Percentiles rank a stretch among this genome's conserved stretches.
Conservation (phyloP, 2,113 vertebrate genomes). For the Baryphthengus martii region DNA sequence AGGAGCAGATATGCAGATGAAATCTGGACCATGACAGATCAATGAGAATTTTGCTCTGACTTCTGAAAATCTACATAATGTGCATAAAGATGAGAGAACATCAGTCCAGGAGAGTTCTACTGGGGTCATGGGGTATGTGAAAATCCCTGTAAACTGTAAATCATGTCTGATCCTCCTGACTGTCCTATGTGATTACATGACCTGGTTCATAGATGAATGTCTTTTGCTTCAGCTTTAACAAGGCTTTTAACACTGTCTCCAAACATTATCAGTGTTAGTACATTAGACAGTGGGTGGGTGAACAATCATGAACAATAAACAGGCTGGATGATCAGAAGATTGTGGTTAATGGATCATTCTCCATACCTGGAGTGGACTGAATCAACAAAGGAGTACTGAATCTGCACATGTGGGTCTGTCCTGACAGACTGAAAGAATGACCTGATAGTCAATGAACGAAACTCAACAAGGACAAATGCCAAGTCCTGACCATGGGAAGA, state of each 20-base stretch:
- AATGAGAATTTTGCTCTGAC: background rate
- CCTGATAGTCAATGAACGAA: background rate
- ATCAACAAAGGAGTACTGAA: background rate
- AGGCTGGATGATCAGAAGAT: background rate
- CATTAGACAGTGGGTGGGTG: accelerated
- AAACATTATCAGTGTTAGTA: background rate
- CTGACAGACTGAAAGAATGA: background rate
- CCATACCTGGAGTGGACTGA: background rate
- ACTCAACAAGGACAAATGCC: background rate
- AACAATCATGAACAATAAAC: background rate
- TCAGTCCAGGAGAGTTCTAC: background rate
- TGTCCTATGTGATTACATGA: background rate
- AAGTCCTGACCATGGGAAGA: background rate
- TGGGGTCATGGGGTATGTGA: accelerated
- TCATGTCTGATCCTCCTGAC: background rate
- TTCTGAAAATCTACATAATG: background rate
- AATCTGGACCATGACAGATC: background rate
- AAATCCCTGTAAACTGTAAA: background rate
- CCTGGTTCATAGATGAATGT: background rate
- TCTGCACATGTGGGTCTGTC: background rate
- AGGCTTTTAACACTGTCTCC: background rate
- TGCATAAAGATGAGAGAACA: background rate
- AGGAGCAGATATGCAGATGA: background rate
- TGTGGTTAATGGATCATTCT: background rate
- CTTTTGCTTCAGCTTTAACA: background rate